phyloP scores from a whole-genome alignment of 2,797 vertebrate species.

The Acanthurus tractus region DNA sequence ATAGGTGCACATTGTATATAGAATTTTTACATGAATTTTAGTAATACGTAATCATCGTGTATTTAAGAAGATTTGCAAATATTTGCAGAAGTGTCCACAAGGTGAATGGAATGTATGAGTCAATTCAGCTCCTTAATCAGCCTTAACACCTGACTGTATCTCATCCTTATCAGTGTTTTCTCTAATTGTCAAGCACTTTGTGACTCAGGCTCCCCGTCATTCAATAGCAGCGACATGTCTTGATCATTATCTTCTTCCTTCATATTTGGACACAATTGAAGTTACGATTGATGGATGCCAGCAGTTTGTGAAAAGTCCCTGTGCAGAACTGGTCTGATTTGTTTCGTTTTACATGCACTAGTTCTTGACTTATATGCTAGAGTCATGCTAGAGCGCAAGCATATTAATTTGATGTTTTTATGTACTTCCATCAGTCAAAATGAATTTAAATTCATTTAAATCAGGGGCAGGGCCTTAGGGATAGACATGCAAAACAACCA shows the following conservation, averaged over 20 bases:
- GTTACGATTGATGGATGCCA: neutral
- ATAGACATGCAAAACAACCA: neutral
- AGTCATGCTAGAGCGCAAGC: neutral
- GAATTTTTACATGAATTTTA: neutral
- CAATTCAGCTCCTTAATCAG: constrained; percentile 3
- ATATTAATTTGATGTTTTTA: neutral
- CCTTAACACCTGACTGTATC: neutral
- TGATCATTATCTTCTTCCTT: constrained; percentile 3
- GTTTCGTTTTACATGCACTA: neutral
- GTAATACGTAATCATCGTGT: neutral
- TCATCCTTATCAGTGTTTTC: constrained; percentile 24
- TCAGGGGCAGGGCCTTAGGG: too few relatives aligned
- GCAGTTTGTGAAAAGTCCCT: constrained; percentile 41
- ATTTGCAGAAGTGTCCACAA: neutral
- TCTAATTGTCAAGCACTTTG: neutral
- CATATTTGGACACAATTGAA: constrained; percentile 1
- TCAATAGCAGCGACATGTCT: neutral
- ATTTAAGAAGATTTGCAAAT: neutral
- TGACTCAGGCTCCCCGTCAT: constrained; percentile 32
- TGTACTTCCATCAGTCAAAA: neutral
- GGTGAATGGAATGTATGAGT: constrained; percentile 21
- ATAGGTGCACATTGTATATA: neutral
- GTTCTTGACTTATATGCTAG: neutral
- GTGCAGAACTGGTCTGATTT: neutral
- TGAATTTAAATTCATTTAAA: neutral